These are phyloP conservation scores for Falco berigora DNA, from an alignment of 2,797 vertebrate species.

Conservation along the genomic window DNA sequence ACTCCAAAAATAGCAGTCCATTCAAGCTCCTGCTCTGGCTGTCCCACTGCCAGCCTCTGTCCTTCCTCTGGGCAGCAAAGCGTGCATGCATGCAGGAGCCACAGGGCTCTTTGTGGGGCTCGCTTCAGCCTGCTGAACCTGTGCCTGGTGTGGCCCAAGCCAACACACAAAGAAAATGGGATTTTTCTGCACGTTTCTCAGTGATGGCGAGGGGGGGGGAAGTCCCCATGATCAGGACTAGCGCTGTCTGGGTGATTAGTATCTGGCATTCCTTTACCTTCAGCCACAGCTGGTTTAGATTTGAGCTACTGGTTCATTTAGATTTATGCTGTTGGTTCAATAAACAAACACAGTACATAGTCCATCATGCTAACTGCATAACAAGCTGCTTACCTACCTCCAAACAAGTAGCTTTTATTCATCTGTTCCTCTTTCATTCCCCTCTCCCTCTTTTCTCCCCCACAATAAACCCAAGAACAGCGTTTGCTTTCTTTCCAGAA, in stretches of 20 bases:
- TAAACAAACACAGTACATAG: slow-evolving; percentile 24
- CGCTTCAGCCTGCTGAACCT: neutral
- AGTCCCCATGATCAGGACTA: neutral
- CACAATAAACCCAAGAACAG: neutral
- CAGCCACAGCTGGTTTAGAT: slow-evolving; percentile 51
- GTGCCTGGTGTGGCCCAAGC: neutral
- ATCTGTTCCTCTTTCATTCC: neutral
- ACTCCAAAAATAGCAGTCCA: slow-evolving; percentile 3
- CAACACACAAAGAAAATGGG: neutral
- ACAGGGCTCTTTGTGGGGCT: neutral
- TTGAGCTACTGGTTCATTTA: slow-evolving; percentile 42
- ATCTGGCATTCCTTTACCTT: slow-evolving; percentile 1
- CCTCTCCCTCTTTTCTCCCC: neutral
- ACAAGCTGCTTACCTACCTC: neutral
- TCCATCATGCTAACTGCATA: neutral
- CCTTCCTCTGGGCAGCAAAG: neutral
- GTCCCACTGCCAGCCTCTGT: neutral
- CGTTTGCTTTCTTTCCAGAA: neutral
- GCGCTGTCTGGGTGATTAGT: neutral
- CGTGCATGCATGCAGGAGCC: neutral
- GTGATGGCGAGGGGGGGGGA: rapidly evolving
- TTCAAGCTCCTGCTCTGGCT: neutral
- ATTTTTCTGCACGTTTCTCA: slow-evolving; percentile 1
- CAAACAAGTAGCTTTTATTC: neutral
- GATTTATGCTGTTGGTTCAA: slow-evolving; percentile 29